These are phyloP conservation scores for Periplaneta americana DNA, from an alignment of 1,140 invertebrate species.

Conservation along the genomic window DNA sequence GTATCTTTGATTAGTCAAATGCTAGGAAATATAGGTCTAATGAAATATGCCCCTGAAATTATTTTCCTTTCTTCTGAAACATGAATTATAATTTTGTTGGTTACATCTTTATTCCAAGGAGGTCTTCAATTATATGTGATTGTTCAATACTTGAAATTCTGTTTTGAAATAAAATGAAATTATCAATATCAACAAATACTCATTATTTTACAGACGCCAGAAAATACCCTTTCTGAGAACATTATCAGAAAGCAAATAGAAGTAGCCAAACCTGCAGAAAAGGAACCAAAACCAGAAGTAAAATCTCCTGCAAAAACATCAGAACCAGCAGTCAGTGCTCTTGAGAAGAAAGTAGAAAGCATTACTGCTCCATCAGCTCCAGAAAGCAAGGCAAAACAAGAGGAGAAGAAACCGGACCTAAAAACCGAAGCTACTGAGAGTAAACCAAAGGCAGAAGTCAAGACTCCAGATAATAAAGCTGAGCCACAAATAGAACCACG, in stretches of 20 bases:
- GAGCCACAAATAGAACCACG: neutral
- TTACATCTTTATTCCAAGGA: too few species aligned
- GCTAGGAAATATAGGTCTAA: too few species aligned
- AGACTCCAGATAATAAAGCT: neutral
- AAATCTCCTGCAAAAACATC: neutral
- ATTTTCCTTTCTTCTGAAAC: too few species aligned
- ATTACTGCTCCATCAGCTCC: neutral
- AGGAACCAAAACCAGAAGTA: neutral
- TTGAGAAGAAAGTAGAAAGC: neutral
- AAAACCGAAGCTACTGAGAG: neutral
- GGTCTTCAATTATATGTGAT: too few species aligned
- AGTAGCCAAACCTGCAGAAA: neutral
- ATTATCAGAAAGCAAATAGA: neutral
- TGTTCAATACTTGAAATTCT: too few species aligned
- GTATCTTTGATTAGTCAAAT: too few species aligned
- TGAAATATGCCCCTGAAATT: too few species aligned
- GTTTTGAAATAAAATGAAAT: too few species aligned
- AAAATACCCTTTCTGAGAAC: too few species aligned
- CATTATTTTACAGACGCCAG: too few species aligned
- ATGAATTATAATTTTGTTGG: too few species aligned
- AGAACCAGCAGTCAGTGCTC: neutral
- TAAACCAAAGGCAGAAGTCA: neutral
- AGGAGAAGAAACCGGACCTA: neutral
- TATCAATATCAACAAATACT: too few species aligned
- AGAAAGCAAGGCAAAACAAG: neutral